Percentiles rank a stretch among this genome's conserved stretches.
Conservation (phyloP, 2,113 vertebrate genomes). For the Arenaria interpres region DNA sequence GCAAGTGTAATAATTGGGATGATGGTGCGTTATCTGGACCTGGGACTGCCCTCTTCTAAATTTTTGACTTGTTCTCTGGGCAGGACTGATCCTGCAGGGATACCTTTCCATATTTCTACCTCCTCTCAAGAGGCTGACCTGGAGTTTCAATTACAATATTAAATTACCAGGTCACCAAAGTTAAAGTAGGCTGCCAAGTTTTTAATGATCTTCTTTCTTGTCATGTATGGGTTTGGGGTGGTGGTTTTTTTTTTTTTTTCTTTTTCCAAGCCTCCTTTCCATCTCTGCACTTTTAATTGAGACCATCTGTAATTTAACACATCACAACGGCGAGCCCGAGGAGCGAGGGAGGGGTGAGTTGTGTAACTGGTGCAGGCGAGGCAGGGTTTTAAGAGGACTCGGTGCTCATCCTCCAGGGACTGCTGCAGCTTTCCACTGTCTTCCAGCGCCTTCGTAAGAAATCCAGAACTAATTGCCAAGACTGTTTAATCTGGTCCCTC, state of each 20-base stretch:
- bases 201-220: conserved; percentile 31
- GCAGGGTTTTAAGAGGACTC: background rate
- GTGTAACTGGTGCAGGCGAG: background rate
- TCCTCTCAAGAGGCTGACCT: background rate
- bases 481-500: background rate
- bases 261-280: conserved; percentile 11
- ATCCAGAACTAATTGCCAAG: conserved; percentile 20
- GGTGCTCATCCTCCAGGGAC: background rate
- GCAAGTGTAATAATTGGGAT: background rate
- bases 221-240: background rate
- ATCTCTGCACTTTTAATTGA: background rate
- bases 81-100: background rate
- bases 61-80: background rate
- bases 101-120: background rate
- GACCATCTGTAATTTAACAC: conserved; percentile 34
- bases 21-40: background rate
- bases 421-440: background rate
- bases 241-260: background rate
- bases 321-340: background rate
- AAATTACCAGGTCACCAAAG: conserved; percentile 33
- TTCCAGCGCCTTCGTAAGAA: background rate
- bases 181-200: conserved; percentile 65
- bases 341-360: background rate
- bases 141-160: background rate
- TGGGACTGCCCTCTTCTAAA: background rate